Conservation (phyloP, 2,888 invertebrate species). For the Pilophorus perplexus region DNA sequence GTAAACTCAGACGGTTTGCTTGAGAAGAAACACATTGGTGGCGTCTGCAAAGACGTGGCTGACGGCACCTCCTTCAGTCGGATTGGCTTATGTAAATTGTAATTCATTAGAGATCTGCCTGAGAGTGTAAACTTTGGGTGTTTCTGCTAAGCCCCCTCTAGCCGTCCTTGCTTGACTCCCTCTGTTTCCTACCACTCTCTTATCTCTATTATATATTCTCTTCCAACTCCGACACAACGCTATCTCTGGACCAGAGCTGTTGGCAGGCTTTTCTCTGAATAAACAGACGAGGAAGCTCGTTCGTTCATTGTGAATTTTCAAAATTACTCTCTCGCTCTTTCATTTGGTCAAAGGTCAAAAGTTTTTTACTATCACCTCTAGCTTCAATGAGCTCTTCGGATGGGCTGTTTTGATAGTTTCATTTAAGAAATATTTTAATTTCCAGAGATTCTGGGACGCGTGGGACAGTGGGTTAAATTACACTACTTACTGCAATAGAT, state of each 20-base stretch:
- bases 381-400: too few relatives aligned
- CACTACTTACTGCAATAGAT: too few relatives aligned
- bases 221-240: slow-evolving; percentile 21
- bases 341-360: too few relatives aligned
- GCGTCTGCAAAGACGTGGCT: neutral
- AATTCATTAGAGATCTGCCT: slow-evolving; percentile 30
- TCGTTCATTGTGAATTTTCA: too few relatives aligned
- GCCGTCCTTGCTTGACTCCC: neutral
- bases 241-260: slow-evolving; percentile 24
- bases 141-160: neutral
- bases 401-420: too few relatives aligned
- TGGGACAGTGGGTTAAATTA: too few relatives aligned
- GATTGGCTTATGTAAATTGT: slow-evolving; percentile 33
- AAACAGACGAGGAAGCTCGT: neutral
- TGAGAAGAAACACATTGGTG: too few relatives aligned
- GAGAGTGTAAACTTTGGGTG: slow-evolving; percentile 27
- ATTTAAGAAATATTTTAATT: too few relatives aligned
- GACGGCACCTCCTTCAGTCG: slow-evolving; percentile 4
- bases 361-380: too few relatives aligned
- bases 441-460: too few relatives aligned
- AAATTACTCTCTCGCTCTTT: too few relatives aligned
- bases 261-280: neutral
- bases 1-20: too few relatives aligned
- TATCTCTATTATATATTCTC: slow-evolving; percentile 31
- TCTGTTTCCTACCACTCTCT: slow-evolving; percentile 9